Evolutionary conservation across 1,140 invertebrate species (phyloP).

Genomic region (Brachionus calyciflorus): DNA sequence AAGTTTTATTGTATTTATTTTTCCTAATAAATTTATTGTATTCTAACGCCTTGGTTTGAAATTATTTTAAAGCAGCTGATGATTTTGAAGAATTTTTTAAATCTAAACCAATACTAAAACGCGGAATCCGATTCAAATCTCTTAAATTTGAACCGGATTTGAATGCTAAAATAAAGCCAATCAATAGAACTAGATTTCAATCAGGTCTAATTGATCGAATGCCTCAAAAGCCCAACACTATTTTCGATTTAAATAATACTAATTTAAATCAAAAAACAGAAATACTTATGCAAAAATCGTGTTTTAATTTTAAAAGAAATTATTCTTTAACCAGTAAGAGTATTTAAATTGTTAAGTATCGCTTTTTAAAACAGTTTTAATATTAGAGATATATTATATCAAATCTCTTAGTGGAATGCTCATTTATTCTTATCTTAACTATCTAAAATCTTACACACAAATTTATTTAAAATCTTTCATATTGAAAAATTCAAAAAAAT

Average conservation of each 20-base stretch:
- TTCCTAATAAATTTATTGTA: not conserved
- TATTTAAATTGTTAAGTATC: not conserved
- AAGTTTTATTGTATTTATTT: not conserved
- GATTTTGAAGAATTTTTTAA: constrained; percentile 35
- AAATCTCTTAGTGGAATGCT: not conserved
- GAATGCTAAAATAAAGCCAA: not conserved
- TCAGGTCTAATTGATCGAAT: constrained; percentile 3
- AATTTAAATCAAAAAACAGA: not conserved
- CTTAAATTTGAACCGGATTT: constrained; percentile 33
- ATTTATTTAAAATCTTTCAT: no score
- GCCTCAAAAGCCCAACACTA: not conserved
- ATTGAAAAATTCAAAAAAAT: no score
- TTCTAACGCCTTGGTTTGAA: not conserved
- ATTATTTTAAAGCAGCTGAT: not conserved
- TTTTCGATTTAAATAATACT: not conserved
- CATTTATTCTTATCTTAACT: no score
- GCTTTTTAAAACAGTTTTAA: not conserved
- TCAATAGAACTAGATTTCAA: not conserved
- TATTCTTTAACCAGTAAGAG: not conserved
- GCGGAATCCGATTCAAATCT: constrained; percentile 9
- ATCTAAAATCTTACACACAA: no score
- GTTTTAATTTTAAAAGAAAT: not conserved
- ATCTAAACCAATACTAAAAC: constrained; percentile 15
- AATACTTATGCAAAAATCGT: no score
- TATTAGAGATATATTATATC: not conserved